Evolutionary conservation across 2,113 vertebrate genomes (phyloP).

Genomic region (Pteruthius melanotis): DNA sequence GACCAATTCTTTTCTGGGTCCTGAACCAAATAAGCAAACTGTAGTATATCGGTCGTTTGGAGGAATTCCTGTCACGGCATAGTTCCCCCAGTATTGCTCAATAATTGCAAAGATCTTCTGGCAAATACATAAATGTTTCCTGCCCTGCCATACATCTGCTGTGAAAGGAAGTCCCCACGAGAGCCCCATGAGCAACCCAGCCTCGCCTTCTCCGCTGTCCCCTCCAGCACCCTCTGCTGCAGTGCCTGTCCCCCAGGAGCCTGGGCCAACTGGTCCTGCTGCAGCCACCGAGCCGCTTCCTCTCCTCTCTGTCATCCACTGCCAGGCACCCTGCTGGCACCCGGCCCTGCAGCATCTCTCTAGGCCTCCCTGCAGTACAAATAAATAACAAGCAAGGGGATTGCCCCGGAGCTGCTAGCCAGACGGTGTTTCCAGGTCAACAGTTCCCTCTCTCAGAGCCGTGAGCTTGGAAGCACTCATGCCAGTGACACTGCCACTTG

Average conservation of each 20-base stretch:
- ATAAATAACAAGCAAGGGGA: background rate
- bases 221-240: background rate
- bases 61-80: background rate
- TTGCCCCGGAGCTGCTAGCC: background rate
- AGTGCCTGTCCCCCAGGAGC: background rate
- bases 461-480: background rate
- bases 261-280: background rate
- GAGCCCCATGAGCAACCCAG: background rate
- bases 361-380: background rate
- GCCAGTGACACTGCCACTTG: background rate
- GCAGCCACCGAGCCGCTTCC: accelerated
- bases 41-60: background rate
- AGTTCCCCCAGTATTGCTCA: background rate
- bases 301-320: background rate
- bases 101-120: background rate
- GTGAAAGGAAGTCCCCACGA: background rate
- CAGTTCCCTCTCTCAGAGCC: background rate
- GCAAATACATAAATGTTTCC: background rate
- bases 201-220: background rate
- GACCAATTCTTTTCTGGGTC: background rate
- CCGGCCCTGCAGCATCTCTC: background rate
- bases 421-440: background rate
- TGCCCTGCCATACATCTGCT: background rate
- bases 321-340: background rate
- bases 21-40: background rate